phyloP scores from a whole-genome alignment of 2,888 invertebrate species.

The Macrophya alboannulata region DNA sequence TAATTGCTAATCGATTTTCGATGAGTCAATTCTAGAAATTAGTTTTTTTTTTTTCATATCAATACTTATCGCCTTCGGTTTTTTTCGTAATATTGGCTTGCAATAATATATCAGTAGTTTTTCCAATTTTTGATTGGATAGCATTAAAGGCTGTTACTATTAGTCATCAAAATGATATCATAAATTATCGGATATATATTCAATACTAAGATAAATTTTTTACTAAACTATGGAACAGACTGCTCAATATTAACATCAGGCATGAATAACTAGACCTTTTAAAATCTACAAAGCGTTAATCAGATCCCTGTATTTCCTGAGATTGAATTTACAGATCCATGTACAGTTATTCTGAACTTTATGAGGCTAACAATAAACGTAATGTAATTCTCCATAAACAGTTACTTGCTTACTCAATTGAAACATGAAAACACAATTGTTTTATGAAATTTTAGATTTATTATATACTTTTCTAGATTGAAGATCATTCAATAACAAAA shows the following conservation, averaged over 20 bases:
- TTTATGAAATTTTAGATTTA: slow-evolving; percentile 53
- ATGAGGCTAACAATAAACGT: slow-evolving; percentile 29
- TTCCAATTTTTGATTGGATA: neutral
- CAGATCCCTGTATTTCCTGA: slow-evolving; percentile 29
- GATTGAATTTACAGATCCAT: slow-evolving; percentile 52
- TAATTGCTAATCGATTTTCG: neutral
- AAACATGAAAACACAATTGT: slow-evolving; percentile 56
- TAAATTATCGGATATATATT: slow-evolving; percentile 9
- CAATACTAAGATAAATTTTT: neutral
- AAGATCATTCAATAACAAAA: neutral
- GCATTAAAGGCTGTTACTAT: neutral
- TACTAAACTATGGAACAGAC: neutral
- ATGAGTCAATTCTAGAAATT: neutral
- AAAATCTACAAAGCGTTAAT: slow-evolving; percentile 3
- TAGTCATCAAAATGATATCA: slow-evolving; percentile 14
- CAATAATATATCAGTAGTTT: neutral
- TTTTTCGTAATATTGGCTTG: neutral
- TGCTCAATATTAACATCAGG: neutral
- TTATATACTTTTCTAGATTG: neutral
- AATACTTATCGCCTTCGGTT: neutral
- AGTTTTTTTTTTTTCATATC: neutral
- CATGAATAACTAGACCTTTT: neutral
- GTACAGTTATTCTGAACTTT: slow-evolving; percentile 54
- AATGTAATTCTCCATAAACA: slow-evolving; percentile 52
- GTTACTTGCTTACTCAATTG: slow-evolving; percentile 51